phyloP scores from a whole-genome alignment of 1,140 invertebrate genomes.

The Tetramorium alpestre region DNA sequence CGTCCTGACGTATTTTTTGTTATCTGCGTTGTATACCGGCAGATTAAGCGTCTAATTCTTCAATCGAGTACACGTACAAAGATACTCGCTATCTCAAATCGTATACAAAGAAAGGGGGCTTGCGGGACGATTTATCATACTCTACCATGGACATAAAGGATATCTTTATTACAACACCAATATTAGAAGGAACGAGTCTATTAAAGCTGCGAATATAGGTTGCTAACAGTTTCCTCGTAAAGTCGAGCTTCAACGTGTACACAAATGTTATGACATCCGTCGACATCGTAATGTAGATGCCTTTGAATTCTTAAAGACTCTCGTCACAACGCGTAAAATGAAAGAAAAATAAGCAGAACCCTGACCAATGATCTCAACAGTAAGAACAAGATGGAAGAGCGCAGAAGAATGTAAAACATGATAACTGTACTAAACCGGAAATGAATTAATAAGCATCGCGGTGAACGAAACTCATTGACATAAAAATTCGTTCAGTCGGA shows the following conservation, averaged over 20 bases:
- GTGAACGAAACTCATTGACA: constrained; percentile 2
- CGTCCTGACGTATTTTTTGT: background rate
- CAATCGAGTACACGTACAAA: background rate
- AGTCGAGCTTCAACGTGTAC: background rate
- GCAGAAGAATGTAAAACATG: background rate
- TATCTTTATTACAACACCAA: constrained; percentile 42
- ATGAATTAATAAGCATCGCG: background rate
- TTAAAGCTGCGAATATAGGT: background rate
- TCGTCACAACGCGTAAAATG: background rate
- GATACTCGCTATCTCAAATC: constrained; percentile 1
- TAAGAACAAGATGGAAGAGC: background rate
- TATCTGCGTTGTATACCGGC: background rate
- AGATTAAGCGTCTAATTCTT: background rate
- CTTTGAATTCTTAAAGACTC: background rate
- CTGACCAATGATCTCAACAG: constrained; percentile 11
- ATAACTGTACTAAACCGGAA: background rate
- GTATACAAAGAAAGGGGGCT: background rate
- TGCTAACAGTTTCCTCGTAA: constrained; percentile 2
- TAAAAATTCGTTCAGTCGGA: constrained; percentile 14
- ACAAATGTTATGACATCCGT: background rate
- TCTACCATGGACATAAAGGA: background rate
- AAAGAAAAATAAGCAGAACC: background rate
- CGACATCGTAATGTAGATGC: background rate
- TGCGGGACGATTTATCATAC: background rate
- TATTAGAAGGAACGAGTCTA: constrained; percentile 37